phyloP scores from a whole-genome alignment of 1,140 invertebrate species.

The Drosophila sp. region DNA sequence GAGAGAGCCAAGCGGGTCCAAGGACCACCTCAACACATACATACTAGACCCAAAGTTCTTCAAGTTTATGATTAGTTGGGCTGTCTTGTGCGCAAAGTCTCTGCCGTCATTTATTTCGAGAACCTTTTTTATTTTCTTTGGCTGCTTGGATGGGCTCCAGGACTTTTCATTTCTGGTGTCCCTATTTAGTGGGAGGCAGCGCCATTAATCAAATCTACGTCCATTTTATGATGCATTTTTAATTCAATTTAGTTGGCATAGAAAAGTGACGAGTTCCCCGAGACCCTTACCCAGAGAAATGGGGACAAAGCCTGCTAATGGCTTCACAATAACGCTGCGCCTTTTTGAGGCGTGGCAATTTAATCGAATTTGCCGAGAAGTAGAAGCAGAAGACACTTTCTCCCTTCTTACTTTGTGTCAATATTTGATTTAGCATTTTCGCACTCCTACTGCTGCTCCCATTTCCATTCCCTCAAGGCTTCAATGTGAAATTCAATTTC shows the following conservation, averaged over 20 bases:
- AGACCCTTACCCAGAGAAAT: not conserved
- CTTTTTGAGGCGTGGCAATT: slow-evolving; percentile 52
- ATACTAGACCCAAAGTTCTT: slow-evolving; percentile 13
- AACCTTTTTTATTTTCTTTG: slow-evolving; percentile 50
- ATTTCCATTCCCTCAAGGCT: slow-evolving; percentile 40
- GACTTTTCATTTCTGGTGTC: slow-evolving; percentile 42
- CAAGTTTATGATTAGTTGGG: slow-evolving; percentile 67
- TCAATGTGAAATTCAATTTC: slow-evolving; percentile 74
- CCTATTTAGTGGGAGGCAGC: slow-evolving; percentile 25
- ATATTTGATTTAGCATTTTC: slow-evolving; percentile 77
- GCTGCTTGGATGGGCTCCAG: slow-evolving; percentile 25
- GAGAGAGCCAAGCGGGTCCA: slow-evolving; percentile 6
- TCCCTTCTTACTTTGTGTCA: slow-evolving; percentile 72
- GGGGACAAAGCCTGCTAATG: slow-evolving; percentile 46
- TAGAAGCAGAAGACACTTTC: slow-evolving; percentile 27
- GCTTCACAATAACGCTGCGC: slow-evolving; percentile 45
- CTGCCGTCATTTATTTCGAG: slow-evolving; percentile 60
- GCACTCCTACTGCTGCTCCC: slow-evolving; percentile 33
- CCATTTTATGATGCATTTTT: slow-evolving; percentile 76
- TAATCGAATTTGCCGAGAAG: slow-evolving; percentile 69
- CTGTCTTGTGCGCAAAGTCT: slow-evolving; percentile 38
- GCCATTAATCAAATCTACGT: slow-evolving; percentile 76
- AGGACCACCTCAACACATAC: not conserved
- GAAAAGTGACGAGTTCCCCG: slow-evolving; percentile 5
- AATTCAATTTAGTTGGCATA: slow-evolving; percentile 64